phyloP scores from a whole-genome alignment of 2,888 invertebrate species.

The Pristionchus fissidentatus region DNA sequence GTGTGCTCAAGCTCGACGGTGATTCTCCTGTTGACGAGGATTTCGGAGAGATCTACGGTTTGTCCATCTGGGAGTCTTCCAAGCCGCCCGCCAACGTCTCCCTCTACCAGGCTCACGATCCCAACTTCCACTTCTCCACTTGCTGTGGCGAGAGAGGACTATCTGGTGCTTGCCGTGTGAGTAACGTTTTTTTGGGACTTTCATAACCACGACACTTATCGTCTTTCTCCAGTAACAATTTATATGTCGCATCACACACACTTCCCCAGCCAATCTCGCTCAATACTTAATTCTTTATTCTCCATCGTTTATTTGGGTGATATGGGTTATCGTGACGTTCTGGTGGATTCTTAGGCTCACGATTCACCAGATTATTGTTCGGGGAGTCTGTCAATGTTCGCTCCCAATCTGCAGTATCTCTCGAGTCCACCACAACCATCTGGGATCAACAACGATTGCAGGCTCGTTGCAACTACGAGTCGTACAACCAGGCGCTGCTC shows the following conservation, averaged over 20 bases:
- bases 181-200: too few relatives aligned
- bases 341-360: not conserved
- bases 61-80: not conserved
- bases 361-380: too few relatives aligned
- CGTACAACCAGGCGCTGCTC: constrained; percentile 8
- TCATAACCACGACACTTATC: too few relatives aligned
- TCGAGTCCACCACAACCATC: too few relatives aligned
- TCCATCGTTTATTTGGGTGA: too few relatives aligned
- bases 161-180: constrained; percentile 4
- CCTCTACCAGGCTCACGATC: constrained; percentile 18
- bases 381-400: too few relatives aligned
- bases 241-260: not conserved
- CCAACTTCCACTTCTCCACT: constrained; percentile 23
- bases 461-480: constrained; percentile 38
- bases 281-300: too few relatives aligned
- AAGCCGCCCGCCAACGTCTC: constrained; percentile 23
- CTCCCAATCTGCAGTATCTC: not conserved
- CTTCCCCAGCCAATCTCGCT: too few relatives aligned
- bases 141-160: constrained; percentile 35
- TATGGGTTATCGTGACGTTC: too few relatives aligned
- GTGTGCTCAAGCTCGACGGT: constrained; percentile 35
- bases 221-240: not conserved
- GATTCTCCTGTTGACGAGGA: constrained; percentile 24
- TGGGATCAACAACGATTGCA: not conserved
- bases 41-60: constrained; percentile 23